phyloP scores from a whole-genome alignment of 2,113 vertebrate genomes.

The Puffinus mauretanicus region DNA sequence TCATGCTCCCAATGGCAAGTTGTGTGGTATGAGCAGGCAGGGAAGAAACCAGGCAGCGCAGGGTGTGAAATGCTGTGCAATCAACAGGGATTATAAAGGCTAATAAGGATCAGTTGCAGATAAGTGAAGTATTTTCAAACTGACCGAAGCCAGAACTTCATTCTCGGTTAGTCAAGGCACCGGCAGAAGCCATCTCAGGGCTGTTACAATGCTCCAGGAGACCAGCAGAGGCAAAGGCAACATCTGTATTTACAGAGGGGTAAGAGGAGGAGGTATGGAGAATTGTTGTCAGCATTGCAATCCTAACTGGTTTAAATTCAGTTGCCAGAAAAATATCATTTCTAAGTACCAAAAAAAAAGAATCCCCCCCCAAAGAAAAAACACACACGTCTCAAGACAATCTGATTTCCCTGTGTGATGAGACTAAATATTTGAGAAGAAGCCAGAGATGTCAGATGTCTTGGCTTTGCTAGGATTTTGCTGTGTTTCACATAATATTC shows the following conservation, averaged over 20 bases:
- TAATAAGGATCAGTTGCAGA: not conserved
- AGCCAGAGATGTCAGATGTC: not conserved
- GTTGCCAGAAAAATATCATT: not conserved
- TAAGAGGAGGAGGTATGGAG: not conserved
- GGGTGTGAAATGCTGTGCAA: not conserved
- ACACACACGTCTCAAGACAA: not conserved
- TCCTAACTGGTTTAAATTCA: not conserved
- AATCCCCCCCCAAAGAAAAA: not conserved
- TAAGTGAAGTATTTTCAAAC: not conserved
- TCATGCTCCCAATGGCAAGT: not conserved
- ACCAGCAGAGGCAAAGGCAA: not conserved
- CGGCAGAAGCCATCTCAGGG: not conserved
- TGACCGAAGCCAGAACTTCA: not conserved
- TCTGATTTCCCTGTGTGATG: not conserved
- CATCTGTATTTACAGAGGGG: not conserved
- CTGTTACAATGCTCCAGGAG: not conserved
- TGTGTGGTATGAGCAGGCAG: not conserved
- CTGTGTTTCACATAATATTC: not conserved
- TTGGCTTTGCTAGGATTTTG: not conserved
- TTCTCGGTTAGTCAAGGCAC: not conserved
- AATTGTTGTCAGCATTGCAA: not conserved
- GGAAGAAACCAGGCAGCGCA: not conserved
- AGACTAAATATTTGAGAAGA: not conserved
- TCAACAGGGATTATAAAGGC: not conserved
- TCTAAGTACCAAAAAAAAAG: not conserved